Evolutionary conservation across 2,888 invertebrate genomes (phyloP).

Genomic region (Julus scandinavius): DNA sequence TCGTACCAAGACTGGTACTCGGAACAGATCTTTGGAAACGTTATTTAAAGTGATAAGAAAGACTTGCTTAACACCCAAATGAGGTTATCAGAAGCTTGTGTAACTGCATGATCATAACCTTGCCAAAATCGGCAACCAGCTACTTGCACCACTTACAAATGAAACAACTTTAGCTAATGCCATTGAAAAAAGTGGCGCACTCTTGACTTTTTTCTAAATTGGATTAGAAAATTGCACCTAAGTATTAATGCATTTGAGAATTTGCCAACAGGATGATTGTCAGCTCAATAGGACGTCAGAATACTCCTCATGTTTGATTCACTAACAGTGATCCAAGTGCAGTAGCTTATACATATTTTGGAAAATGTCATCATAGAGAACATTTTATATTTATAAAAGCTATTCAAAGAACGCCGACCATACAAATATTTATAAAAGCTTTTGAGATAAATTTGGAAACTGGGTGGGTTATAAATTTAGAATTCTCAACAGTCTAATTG

Average conservation of each 20-base stretch:
- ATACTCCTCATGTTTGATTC: neutral
- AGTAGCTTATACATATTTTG: neutral
- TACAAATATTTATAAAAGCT: neutral
- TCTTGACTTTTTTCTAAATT: conserved; percentile 15
- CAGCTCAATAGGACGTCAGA: neutral
- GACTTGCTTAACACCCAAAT: too few species aligned
- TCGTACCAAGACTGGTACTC: neutral
- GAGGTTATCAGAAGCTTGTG: neutral
- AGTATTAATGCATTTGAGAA: neutral
- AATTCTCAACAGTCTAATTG: neutral
- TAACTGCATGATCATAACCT: neutral
- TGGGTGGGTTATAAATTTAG: neutral
- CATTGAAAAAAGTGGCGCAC: neutral
- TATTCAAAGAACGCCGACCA: neutral
- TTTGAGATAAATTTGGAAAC: neutral
- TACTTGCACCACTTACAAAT: neutral
- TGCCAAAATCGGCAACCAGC: neutral
- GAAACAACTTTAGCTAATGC: neutral
- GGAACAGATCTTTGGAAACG: too few species aligned
- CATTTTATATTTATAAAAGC: neutral
- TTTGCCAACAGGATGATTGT: neutral
- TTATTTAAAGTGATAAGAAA: too few species aligned
- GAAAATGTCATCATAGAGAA: neutral
- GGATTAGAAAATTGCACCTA: neutral
- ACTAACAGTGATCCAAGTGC: neutral